These are phyloP conservation scores for Melierax canorus DNA, from an alignment of 2,113 vertebrate species.

Conservation along the genomic window DNA sequence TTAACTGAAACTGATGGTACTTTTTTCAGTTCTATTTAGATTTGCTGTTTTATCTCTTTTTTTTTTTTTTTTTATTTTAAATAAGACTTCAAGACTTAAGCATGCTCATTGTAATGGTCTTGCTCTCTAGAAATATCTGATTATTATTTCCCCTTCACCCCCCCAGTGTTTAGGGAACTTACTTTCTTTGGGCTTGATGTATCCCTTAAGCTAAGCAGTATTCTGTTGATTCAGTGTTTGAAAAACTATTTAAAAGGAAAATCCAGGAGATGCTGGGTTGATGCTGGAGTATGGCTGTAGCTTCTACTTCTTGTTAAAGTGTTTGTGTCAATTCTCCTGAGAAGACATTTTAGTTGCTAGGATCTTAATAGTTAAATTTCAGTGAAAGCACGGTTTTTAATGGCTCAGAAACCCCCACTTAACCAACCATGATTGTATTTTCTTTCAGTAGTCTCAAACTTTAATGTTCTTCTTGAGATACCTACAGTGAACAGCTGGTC, in stretches of 20 bases:
- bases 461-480: not conserved
- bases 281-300: not conserved
- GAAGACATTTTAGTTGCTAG: not conserved
- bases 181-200: not conserved
- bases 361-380: not conserved
- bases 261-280: not conserved
- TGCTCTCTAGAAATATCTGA: not conserved
- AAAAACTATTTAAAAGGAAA: not conserved
- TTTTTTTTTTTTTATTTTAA: not conserved
- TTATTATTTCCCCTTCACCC: no score
- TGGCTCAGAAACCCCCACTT: not conserved
- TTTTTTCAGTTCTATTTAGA: not conserved
- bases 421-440: rapidly evolving
- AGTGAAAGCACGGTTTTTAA: not conserved
- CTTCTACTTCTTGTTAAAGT: not conserved
- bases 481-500: not conserved
- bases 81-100: not conserved
- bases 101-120: not conserved
- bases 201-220: not conserved
- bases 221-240: not conserved
- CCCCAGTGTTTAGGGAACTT: not conserved
- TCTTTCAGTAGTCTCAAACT: not conserved
- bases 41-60: not conserved
- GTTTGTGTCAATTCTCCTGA: not conserved
- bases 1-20: not conserved